Evolutionary conservation across 1,140 invertebrate genomes (phyloP).

Genomic region (Drosophila sulfurigaster): DNA sequence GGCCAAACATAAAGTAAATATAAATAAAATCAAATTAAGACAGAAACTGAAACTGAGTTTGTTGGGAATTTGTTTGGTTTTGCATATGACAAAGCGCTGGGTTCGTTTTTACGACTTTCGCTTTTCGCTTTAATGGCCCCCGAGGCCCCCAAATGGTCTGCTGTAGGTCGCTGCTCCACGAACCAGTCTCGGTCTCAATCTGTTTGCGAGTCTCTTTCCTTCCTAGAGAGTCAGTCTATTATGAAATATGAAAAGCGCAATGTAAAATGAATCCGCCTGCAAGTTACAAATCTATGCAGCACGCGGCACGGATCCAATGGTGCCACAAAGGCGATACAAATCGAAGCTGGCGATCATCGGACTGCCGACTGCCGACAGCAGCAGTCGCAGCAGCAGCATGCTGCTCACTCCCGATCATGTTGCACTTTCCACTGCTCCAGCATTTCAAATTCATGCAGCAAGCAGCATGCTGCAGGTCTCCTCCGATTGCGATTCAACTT

Average conservation of each 20-base stretch:
- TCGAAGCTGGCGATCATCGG: constrained; percentile 75
- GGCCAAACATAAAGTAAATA: constrained; percentile 38
- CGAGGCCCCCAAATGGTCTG: constrained; percentile 49
- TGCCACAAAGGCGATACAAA: constrained; percentile 73
- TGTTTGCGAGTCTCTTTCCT: constrained; percentile 13
- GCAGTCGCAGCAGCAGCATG: constrained; percentile 16
- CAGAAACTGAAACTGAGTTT: constrained; percentile 15
- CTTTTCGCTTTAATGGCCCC: constrained; percentile 64
- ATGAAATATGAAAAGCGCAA: constrained; percentile 74
- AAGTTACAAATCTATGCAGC: constrained; percentile 72
- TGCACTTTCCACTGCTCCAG: constrained; percentile 69
- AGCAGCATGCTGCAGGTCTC: constrained; percentile 34
- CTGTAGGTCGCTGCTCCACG: constrained; percentile 66
- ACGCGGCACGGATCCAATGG: constrained; percentile 63
- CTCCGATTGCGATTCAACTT: constrained; percentile 15
- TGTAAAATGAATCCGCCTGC: constrained; percentile 60
- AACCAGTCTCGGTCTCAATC: constrained; percentile 22
- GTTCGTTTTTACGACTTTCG: constrained; percentile 75
- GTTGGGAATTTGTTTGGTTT: constrained; percentile 63
- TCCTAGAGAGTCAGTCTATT: constrained; percentile 36
- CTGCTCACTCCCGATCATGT: constrained; percentile 61
- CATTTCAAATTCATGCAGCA: constrained; percentile 54
- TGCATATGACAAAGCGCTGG: constrained; percentile 72
- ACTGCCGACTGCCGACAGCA: constrained; percentile 5
- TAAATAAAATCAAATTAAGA: constrained; percentile 72